phyloP scores from a whole-genome alignment of 2,888 invertebrate species.

The Drosophila anomalata region DNA sequence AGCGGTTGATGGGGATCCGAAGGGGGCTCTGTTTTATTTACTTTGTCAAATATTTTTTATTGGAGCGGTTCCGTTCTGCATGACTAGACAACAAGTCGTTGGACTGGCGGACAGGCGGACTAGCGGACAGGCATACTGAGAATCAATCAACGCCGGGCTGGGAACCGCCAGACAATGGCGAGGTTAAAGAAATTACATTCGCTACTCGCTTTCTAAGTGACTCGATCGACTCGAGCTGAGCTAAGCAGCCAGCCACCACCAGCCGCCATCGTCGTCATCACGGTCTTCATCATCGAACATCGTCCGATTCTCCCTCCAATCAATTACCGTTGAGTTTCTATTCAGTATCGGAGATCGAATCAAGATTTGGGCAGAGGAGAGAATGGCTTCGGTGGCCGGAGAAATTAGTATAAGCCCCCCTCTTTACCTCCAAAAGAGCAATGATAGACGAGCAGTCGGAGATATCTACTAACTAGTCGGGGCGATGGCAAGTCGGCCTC shows the following conservation, averaged over 20 bases:
- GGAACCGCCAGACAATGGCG: constrained; percentile 34
- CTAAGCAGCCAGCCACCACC: constrained; percentile 21
- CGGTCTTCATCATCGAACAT: constrained; percentile 17
- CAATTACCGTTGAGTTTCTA: constrained; percentile 43
- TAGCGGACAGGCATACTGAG: constrained; percentile 13
- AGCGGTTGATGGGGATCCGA: constrained; percentile 28
- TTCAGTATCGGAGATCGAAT: constrained; percentile 29
- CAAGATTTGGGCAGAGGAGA: constrained; percentile 21
- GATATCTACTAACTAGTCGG: no score
- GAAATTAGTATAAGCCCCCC: neutral
- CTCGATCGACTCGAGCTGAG: constrained; percentile 30
- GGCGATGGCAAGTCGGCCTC: neutral
- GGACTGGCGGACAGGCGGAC: constrained; percentile 4
- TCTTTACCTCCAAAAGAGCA: no score
- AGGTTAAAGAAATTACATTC: constrained; percentile 49
- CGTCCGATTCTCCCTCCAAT: constrained; percentile 30
- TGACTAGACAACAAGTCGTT: constrained; percentile 46
- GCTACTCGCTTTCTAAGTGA: constrained; percentile 21
- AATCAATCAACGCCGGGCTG: constrained; percentile 36
- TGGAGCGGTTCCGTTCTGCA: constrained; percentile 41
- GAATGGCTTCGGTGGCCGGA: neutral
- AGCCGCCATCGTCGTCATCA: constrained; percentile 8
- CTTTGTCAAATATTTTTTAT: constrained; percentile 23
- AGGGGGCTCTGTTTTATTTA: constrained; percentile 24
- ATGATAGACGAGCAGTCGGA: no score